Base-by-base conservation (phyloP, 2,113 vertebrate genomes). In the Pyxicephalus adspersus region DNA sequence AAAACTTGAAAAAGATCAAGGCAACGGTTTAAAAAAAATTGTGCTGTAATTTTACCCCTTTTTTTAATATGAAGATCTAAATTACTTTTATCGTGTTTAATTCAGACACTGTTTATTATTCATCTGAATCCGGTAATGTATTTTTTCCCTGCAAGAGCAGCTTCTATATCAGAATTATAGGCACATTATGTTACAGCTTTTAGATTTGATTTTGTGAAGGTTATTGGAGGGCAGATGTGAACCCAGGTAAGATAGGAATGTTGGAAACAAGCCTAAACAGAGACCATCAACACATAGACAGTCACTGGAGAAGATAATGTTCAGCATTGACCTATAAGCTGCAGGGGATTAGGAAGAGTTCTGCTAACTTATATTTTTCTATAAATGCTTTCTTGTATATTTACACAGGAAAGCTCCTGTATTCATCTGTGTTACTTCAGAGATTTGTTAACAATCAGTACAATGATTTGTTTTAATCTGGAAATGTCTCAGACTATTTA, bases 191-290 rank as follows among this genome's bases (percentile, higher is more conserved):
- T 4, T n/a, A 6, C 17, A 26, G 20, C 9, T 72, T 31, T 73
- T 20, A 38, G 20, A 31, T 16, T 57, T 1, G 6, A 4, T 18
- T 20, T 58, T 31, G 31, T 29, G 11, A 73, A 26, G 70, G 28
- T 25, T 72, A 22, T 64, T 22, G 34, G 28, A 66, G 28, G 55
- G 16, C 38, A 34, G 50, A 58, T 64, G 45, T 64, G 26, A 81
- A 17, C 57, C 68, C 52, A 38, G 26, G 26, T 31, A 67, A 72
- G 58, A 25, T 64, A 55, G 71, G 80, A 82, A 82, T 82, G 80
- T 82, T 75, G 80, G 70, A 75, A 52, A 75, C 80, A 75, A 82
- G 80, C 80, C 80, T 55, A 82, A 82, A 82, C 80, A 75, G 9
- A 64, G 23, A 58, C 51, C 71, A 52, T 58, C 61, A 23, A 65